Conservation (phyloP, 2,888 invertebrate species). For the Scaptomyza reducta region DNA sequence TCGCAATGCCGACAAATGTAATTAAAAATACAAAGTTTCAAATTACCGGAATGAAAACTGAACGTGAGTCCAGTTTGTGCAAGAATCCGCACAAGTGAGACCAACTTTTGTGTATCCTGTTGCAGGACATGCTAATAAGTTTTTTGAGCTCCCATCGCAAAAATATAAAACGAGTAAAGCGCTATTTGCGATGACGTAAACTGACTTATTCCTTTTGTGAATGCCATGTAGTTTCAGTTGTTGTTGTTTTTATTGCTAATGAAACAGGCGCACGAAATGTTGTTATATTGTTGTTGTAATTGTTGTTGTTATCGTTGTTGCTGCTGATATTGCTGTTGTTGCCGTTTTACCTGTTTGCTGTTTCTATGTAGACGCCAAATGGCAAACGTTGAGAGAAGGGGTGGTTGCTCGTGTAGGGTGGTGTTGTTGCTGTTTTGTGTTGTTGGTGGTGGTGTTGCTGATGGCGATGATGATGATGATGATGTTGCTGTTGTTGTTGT, state of each 20-base stretch:
- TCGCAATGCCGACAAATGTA: slow-evolving; percentile 65
- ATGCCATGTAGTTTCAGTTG: slow-evolving; percentile 11
- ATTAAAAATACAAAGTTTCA: slow-evolving; percentile 73
- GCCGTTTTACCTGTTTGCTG: slow-evolving; percentile 69
- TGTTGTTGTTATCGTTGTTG: slow-evolving; percentile 32
- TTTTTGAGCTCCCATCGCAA: slow-evolving; percentile 23
- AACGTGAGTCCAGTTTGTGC: slow-evolving; percentile 55
- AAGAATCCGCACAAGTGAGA: slow-evolving; percentile 64
- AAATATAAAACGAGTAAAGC: slow-evolving; percentile 49
- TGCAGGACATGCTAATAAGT: slow-evolving; percentile 77
- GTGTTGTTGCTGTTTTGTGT: slow-evolving; percentile 21
- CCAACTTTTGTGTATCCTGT: slow-evolving; percentile 64
- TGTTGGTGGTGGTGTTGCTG: slow-evolving; percentile 26
- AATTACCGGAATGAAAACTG: slow-evolving; percentile 57
- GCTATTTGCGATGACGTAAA: slow-evolving; percentile 77
- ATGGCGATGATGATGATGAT: slow-evolving; percentile 29
- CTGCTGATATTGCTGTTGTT: slow-evolving; percentile 38
- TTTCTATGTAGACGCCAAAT: slow-evolving; percentile 74
- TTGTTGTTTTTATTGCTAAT: slow-evolving; percentile 28
- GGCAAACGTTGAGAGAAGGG: slow-evolving; percentile 54
- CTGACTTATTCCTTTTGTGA: slow-evolving; percentile 37
- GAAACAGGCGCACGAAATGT: slow-evolving; percentile 32
- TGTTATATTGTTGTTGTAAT: slow-evolving; percentile 38
- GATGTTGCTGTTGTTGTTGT: slow-evolving; percentile 28
- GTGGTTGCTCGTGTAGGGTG: slow-evolving; percentile 37